Evolutionary conservation across 2,113 vertebrate species (phyloP), one percentile per base, ranked within the genome.

Genomic region (Atrichornis clamosus): DNA sequence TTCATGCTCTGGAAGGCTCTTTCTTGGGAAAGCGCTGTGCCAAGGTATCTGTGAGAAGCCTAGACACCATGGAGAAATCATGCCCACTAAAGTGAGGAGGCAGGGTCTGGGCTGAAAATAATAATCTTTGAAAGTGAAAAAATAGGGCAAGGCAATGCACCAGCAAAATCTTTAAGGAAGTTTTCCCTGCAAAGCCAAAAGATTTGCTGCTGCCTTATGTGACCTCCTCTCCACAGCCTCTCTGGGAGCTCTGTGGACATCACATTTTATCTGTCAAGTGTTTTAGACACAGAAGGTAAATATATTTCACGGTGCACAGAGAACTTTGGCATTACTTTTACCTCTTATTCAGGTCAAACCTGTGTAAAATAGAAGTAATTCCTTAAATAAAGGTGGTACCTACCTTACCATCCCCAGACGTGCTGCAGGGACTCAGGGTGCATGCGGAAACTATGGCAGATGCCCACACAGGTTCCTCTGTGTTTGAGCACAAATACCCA

Each of bases 351-450:
- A 72, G 6, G 6, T 65, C 18, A 27, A 32, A 3, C 13, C 22
- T 44, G 7, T 28, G 16, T 30, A 53, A 76, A 87, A n/a, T 15
- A 13, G 9, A 58, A 69, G 28, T 9, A n/a, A 32, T 22, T 46
- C 5, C 18, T 52, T 33, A 72, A 44, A 28, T 28, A 76, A 52
- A 55, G 19, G 15, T 6, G 28, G 33, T 32, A 68, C 59, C 10
- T 87, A n/a, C 39, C 49, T 89, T 39, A 37, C 13, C 1, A 1
- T 32, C 4, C 19, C 13, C 2, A 0, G 19, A 15, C 0, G 0
- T 15, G 30, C 39, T 47, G n/a, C 33, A 55, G n/a, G 37, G 18
- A 19, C 35, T 35, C 1, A 0, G 18, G 3, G 27, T 6, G 9
- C n/a, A n/a, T 5, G 33, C 19, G 60, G 19, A 11, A 42, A 50